A percentile compares a stretch with the other conserved stretches of the same genome.
phyloP scores from a whole-genome alignment of 2,888 invertebrate genomes.

The Nycteola revayana region DNA sequence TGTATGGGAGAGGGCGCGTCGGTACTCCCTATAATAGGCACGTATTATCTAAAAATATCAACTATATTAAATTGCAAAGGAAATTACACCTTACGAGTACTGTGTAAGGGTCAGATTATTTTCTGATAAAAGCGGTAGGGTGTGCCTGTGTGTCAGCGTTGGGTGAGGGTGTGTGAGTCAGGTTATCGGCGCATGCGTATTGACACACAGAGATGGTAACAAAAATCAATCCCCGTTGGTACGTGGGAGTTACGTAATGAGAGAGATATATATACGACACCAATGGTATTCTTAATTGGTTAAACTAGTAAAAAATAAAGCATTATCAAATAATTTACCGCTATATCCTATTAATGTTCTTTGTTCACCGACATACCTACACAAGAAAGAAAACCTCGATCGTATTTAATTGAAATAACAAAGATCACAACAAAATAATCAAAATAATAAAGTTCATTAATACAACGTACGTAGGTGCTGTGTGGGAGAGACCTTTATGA shows the following conservation, averaged over 20 bases:
- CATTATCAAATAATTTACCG: no score
- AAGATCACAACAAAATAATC: no score
- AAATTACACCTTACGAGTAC: conserved; percentile 24
- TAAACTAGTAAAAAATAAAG: conserved; percentile 42
- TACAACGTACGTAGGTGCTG: neutral
- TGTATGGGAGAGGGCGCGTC: conserved; percentile 78
- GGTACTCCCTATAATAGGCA: conserved; percentile 59
- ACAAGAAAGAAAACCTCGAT: no score
- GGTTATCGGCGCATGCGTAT: conserved; percentile 66
- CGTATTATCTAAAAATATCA: conserved; percentile 78
- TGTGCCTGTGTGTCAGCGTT: conserved; percentile 45
- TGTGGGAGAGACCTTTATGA: neutral
- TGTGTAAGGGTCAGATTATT: conserved; percentile 26
- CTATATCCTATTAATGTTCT: no score
- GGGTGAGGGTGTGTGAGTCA: conserved; percentile 51
- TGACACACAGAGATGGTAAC: conserved; percentile 48
- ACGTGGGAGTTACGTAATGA: conserved; percentile 78
- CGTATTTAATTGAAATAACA: no score
- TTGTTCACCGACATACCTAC: no score
- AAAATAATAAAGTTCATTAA: no score
- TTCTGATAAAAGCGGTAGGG: conserved; percentile 15
- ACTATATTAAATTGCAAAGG: conserved; percentile 8
- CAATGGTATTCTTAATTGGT: conserved; percentile 57
- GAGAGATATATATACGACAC: conserved; percentile 54
- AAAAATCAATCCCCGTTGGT: conserved; percentile 75